These are phyloP conservation scores for Dreissena rostriformis DNA, from an alignment of 1,140 invertebrate species.

Conservation along the genomic window DNA sequence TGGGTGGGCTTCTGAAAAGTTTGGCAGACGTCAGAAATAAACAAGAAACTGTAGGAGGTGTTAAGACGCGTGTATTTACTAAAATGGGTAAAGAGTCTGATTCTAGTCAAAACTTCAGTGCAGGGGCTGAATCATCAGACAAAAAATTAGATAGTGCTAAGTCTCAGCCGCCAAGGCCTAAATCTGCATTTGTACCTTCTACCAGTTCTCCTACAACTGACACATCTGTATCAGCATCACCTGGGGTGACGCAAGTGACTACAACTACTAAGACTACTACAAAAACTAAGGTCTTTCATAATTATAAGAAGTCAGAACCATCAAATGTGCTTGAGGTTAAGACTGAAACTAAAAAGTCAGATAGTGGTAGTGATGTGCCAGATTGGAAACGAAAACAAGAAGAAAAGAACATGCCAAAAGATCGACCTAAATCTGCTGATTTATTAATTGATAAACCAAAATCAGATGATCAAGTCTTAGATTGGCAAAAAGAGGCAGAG, in stretches of 20 bases:
- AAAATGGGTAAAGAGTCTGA: conserved; percentile 26
- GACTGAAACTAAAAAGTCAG: conserved; percentile 3
- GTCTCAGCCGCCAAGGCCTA: conserved; percentile 28
- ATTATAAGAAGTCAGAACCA: conserved; percentile 7
- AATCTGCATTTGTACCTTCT: conserved; percentile 48
- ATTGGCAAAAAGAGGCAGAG: conserved; percentile 54
- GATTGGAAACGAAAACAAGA: conserved; percentile 45
- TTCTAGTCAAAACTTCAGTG: background rate
- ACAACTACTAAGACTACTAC: conserved; percentile 32
- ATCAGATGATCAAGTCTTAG: conserved; percentile 2
- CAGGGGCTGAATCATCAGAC: background rate
- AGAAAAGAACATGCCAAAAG: conserved; percentile 26
- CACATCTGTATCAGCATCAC: conserved; percentile 16
- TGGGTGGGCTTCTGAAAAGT: conserved; percentile 50
- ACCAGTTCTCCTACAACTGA: conserved; percentile 15
- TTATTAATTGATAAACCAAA: conserved; percentile 29
- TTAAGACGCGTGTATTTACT: background rate
- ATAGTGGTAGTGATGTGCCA: conserved; percentile 38
- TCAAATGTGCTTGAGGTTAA: conserved; percentile 9
- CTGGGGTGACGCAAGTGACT: conserved; percentile 14
- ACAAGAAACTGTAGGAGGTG: conserved; percentile 21
- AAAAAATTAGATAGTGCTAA: conserved; percentile 16
- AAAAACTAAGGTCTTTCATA: background rate
- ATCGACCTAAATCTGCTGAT: conserved; percentile 43
- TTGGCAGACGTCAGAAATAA: conserved; percentile 47